Evolutionary conservation across 1,140 invertebrate genomes (phyloP).

Genomic region (Aphelinus atriplicis): DNA sequence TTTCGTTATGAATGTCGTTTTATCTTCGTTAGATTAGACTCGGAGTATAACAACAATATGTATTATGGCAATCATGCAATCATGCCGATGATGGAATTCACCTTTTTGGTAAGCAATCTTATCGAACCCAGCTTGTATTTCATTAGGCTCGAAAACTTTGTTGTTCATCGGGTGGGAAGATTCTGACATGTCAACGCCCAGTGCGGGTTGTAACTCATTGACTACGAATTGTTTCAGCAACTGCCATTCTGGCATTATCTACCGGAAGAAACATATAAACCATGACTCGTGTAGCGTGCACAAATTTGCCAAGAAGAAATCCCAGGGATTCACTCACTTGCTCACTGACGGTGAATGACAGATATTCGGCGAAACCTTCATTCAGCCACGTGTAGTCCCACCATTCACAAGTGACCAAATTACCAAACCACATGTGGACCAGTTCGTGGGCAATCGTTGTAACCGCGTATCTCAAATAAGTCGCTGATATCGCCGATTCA

Average conservation of each 20-base stretch:
- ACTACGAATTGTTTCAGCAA: conserved; percentile 58
- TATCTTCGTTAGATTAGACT: too few species aligned
- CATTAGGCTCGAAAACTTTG: conserved; percentile 43
- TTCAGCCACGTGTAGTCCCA: conserved; percentile 77
- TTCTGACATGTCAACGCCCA: conserved; percentile 47
- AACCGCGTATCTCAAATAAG: conserved; percentile 63
- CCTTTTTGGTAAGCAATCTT: conserved; percentile 77
- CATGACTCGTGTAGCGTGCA: background rate
- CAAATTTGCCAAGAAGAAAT: background rate
- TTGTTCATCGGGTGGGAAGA: conserved; percentile 54
- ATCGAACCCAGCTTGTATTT: conserved; percentile 73
- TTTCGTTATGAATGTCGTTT: too few species aligned
- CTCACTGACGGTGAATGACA: conserved; percentile 58
- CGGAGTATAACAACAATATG: too few species aligned
- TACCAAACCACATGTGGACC: conserved; percentile 77
- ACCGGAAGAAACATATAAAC: background rate
- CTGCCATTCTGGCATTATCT: conserved; percentile 54
- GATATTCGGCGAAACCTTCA: conserved; percentile 76
- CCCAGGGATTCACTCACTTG: conserved; percentile 23
- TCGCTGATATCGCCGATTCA: conserved; percentile 58
- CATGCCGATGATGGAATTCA: conserved; percentile 20
- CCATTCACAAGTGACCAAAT: conserved; percentile 75
- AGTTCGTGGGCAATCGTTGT: conserved; percentile 74
- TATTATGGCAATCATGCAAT: too few species aligned
- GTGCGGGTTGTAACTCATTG: conserved; percentile 62